Evolutionary conservation across 2,888 invertebrate species (phyloP).

Genomic region (Drosophila dives): DNA sequence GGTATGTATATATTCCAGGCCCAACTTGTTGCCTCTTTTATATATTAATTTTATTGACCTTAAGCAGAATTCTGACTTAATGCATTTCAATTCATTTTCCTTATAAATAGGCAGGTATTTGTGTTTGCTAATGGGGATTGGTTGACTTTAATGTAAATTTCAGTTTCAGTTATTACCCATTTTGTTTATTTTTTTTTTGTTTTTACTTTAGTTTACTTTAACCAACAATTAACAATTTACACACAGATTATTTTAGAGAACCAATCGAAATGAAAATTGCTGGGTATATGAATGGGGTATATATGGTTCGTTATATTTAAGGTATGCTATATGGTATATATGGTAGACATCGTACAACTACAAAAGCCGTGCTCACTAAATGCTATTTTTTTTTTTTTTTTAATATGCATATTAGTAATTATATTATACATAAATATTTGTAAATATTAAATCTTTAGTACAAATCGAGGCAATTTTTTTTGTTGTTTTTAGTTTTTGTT

Average conservation of each 20-base stretch:
- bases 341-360: slow-evolving; percentile 56
- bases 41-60: background rate
- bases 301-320: slow-evolving; percentile 7
- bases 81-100: background rate
- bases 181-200: background rate
- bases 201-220: background rate
- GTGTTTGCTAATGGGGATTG: slow-evolving; percentile 3
- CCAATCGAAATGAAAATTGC: slow-evolving; percentile 15
- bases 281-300: slow-evolving; percentile 1
- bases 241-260: slow-evolving; percentile 19
- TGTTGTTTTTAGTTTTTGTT: slow-evolving; percentile 9
- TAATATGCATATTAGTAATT: slow-evolving; percentile 20
- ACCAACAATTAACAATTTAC: slow-evolving; percentile 22
- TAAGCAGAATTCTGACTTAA: background rate
- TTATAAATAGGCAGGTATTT: slow-evolving; percentile 4
- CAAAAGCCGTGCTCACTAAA: slow-evolving; percentile 59
- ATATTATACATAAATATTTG: slow-evolving; percentile 43
- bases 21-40: background rate
- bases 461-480: slow-evolving; percentile 70
- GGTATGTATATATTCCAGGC: slow-evolving; percentile 14
- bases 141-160: background rate
- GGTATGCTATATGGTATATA: slow-evolving; percentile 30
- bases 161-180: background rate
- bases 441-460: slow-evolving; percentile 75
- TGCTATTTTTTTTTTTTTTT: slow-evolving; percentile 33